Base-by-base conservation (phyloP, 1,140 invertebrate genomes). In the Atta texana region DNA sequence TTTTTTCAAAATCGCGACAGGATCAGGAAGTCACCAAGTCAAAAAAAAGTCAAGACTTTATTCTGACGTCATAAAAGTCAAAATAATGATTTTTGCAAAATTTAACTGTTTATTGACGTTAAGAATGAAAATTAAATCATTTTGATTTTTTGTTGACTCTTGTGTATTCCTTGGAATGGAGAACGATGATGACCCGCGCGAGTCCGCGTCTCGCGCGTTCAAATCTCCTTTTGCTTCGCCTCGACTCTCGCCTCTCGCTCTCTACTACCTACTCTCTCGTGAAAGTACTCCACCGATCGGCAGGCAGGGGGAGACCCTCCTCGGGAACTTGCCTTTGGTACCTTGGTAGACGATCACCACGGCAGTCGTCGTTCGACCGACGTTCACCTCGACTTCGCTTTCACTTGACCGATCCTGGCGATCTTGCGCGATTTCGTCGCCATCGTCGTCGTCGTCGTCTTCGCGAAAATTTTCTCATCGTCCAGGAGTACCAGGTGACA, bases 361-460 rank as follows among this genome's bases (percentile, higher is more conserved):
- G 88, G 85, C 89, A 90, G 89, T 90, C 89, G 89, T 87, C 85
- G 89, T 63, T 89, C 66, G 85, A 68, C 89, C 78, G 61, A 86
- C 88, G 89, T 59, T 90, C 89, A 90, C 89, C 89, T 90, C 86
- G 86, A 87, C 89, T 84, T 24, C 85, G 89, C 89, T 90, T 90
- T 90, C 89, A 89, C 89, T 85, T 87, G 85, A 85, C 85, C 85
- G 72, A 84, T 89, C 59, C 59, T 57, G 82, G 85, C 12, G 75
- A 88, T 89, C 81, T 88, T 80, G 63, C 81, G 71, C 81, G 57
- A 81, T 86, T 31, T 69, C 51, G 24, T 44, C 57, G 72, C 28
- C 21, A 10, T 57, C 75, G 7, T 18, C 49, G 8, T 44, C 6
- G 34, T 39, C 34, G 6, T 21, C 10, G 14, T 16, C 12, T 28